A percentile compares a stretch with the other conserved stretches of the same genome.
phyloP scores from a whole-genome alignment of 2,888 invertebrate genomes.

The Helicoverpa assulta region DNA sequence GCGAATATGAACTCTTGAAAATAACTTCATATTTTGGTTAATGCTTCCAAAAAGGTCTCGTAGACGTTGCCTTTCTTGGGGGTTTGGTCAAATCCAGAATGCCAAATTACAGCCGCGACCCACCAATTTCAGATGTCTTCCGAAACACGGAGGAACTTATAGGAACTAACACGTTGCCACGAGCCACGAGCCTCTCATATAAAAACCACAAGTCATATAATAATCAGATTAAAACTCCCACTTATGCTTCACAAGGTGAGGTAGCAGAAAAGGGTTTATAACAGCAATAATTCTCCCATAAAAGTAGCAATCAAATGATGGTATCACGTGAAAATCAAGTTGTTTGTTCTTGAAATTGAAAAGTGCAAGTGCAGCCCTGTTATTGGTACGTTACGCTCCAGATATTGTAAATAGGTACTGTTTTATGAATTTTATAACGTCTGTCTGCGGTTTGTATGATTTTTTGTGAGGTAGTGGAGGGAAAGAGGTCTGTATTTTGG shows the following conservation, averaged over 20 bases:
- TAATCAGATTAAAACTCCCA: slow-evolving; percentile 7
- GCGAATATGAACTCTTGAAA: too few species aligned
- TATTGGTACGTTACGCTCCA: slow-evolving; percentile 46
- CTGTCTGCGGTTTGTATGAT: background rate
- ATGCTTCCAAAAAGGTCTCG: too few species aligned
- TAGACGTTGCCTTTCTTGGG: too few species aligned
- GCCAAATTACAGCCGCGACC: too few species aligned
- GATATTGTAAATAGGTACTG: slow-evolving; percentile 6
- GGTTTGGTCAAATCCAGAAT: too few species aligned
- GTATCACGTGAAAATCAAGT: slow-evolving; percentile 34
- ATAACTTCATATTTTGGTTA: too few species aligned
- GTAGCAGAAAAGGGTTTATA: slow-evolving; percentile 20
- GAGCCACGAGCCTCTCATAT: too few species aligned
- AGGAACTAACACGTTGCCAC: too few species aligned
- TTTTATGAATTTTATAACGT: slow-evolving; percentile 27
- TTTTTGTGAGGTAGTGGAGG: background rate
- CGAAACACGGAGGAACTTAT: too few species aligned
- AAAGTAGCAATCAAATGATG: slow-evolving; percentile 34
- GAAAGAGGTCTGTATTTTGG: too few species aligned
- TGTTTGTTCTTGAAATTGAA: slow-evolving; percentile 37
- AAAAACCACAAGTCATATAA: too few species aligned
- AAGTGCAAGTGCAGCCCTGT: slow-evolving; percentile 52
- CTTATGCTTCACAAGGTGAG: background rate
- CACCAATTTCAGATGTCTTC: too few species aligned
- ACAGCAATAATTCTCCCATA: background rate